Evolutionary conservation across 2,888 invertebrate genomes (phyloP), one percentile per base, ranked within the genome.

Genomic region (Morpho achilles): DNA sequence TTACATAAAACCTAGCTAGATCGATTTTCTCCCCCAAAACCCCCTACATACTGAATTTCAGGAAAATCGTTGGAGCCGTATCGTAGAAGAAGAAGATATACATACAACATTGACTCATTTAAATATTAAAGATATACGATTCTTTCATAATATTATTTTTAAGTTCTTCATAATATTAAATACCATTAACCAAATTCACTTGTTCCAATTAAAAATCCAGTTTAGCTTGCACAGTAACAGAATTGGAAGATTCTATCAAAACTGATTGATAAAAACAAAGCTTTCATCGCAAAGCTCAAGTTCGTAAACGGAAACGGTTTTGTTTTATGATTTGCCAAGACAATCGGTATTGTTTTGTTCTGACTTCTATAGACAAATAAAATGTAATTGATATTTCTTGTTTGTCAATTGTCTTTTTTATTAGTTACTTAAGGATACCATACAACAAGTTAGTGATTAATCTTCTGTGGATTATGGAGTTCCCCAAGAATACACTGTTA

Each of bases 321-420:
- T 43, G 8, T 48, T 42, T 54, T 48, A 48, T 47, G 23, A 43
- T 49, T 50, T 43, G 44, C 43, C 8, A 50, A 55, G 39, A 50
- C 55, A 43, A 55, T 50, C 39, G 44, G 49, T 39, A 50, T 55
- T 7, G 55, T 55, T 55, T 55, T 55, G 44, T 50, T 50, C 48
- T 7, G 48, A 50, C 49, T 44, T 49, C 44, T 49, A 50, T 55
- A 55, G 16, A 50, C 55, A 39, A 9, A 49, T 44, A 44, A 39
- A 50, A 49, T 32, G 48, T 48, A 44, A 49, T 53, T 53, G 53
- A 22, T 41, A 47, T 39, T 1, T 10, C 22, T 6, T 8, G 49
- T 50, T 39, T 43, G n/a, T 44, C 49, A 39, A 8, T 48, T 42
- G 43, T 43, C 8, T 23, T 44, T 44, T n/a, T 55, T 23, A 44